Percentiles rank a stretch among this genome's conserved stretches.
Evolutionary conservation across 2,113 vertebrate genomes (phyloP).

Genomic region (Geothlypis trichas): DNA sequence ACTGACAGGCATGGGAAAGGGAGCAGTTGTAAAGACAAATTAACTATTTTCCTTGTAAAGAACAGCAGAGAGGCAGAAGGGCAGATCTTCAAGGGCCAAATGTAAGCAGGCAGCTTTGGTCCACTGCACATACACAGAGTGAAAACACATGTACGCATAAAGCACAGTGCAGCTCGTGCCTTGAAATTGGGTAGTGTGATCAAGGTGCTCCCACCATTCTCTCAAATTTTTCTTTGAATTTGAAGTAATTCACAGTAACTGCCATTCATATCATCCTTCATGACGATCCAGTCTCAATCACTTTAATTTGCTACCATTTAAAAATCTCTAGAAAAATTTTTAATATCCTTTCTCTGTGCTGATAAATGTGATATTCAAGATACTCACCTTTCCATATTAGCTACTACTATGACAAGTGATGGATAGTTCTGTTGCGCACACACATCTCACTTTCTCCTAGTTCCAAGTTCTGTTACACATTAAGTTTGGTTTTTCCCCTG

Average conservation of each 20-base stretch:
- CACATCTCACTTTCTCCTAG: background rate
- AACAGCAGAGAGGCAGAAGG: background rate
- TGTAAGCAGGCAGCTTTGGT: rapidly evolving
- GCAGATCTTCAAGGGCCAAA: background rate
- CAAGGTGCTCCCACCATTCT: background rate
- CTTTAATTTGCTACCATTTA: background rate
- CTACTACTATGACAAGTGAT: background rate
- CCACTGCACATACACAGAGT: rapidly evolving
- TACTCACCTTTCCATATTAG: background rate
- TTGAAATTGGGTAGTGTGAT: background rate
- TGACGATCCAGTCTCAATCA: background rate
- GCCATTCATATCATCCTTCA: background rate
- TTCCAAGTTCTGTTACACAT: background rate
- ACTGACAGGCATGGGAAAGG: background rate
- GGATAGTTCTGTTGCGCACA: background rate
- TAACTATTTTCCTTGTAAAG: background rate
- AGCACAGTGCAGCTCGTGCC: background rate
- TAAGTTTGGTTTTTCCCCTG: background rate
- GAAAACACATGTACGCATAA: background rate
- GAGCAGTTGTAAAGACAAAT: background rate
- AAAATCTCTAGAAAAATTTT: background rate
- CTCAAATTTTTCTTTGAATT: background rate
- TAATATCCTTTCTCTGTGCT: background rate
- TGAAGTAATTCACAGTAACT: background rate
- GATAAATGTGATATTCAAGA: background rate